These are phyloP conservation scores for Oryzias melastigma DNA, from an alignment of 2,113 vertebrate genomes.

Conservation along the genomic window DNA sequence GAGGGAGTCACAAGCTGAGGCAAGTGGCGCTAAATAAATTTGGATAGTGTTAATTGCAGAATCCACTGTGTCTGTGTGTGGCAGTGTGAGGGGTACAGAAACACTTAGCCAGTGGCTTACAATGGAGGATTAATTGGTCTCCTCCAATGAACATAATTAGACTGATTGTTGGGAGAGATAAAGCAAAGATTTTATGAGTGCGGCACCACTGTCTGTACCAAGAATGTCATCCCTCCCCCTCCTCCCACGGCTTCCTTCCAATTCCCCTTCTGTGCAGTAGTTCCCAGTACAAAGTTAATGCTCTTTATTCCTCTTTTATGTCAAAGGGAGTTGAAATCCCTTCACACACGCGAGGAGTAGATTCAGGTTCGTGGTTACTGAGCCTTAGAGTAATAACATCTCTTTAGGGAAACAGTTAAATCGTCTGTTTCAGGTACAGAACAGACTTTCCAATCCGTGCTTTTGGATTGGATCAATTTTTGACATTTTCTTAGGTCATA, in stretches of 20 bases:
- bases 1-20: conserved; percentile 80
- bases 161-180: conserved; percentile 85
- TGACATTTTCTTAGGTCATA: conserved; percentile 31
- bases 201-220: conserved; percentile 66
- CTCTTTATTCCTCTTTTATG: conserved; percentile 50
- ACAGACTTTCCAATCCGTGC: conserved; percentile 12
- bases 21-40: conserved; percentile 87
- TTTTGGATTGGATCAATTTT: conserved; percentile 43
- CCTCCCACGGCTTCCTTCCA: conserved; percentile 24
- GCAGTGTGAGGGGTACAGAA: conserved; percentile 76
- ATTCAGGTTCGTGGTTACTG: conserved; percentile 54
- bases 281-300: conserved; percentile 51
- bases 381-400: conserved; percentile 51
- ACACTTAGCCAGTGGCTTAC: conserved; percentile 86
- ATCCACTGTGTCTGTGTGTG: conserved; percentile 75
- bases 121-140: conserved; percentile 88
- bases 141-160: conserved; percentile 88
- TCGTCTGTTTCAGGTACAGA: conserved; percentile 36
- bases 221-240: conserved; percentile 56
- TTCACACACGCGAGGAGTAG: conserved; percentile 37
- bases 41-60: conserved; percentile 86
- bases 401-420: conserved; percentile 46
- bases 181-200: conserved; percentile 82
- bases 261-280: conserved; percentile 32
- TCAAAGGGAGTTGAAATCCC: conserved; percentile 50